These are phyloP conservation scores for Ciconia boyciana DNA, from an alignment of 2,113 vertebrate species.

Conservation along the genomic window DNA sequence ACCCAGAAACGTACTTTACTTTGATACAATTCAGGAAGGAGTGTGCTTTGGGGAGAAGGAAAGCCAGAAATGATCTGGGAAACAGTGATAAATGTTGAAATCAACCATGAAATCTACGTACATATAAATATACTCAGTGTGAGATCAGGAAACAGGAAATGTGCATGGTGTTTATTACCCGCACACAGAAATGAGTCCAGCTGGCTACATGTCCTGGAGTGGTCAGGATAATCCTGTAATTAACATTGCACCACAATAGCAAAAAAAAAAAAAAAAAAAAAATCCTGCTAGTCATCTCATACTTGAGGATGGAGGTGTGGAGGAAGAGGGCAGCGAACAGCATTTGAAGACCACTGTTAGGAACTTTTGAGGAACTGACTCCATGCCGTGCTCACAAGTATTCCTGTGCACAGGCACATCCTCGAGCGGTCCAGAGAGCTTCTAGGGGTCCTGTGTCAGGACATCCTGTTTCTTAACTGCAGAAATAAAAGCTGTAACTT, in stretches of 20 bases:
- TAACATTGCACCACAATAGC: not conserved
- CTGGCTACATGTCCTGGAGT: not conserved
- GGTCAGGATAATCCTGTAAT: slow-evolving; percentile 14
- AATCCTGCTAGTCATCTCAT: not conserved
- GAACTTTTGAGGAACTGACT: not conserved
- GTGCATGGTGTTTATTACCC: slow-evolving; percentile 21
- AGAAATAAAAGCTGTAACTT: not conserved
- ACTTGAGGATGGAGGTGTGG: not conserved
- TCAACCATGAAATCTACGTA: not conserved
- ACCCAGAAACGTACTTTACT: slow-evolving; percentile 36
- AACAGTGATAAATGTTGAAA: slow-evolving; percentile 50
- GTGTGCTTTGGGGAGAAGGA: slow-evolving; percentile 7
- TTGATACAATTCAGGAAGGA: slow-evolving; percentile 40
- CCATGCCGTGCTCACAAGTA: not conserved
- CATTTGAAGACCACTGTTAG: not conserved
- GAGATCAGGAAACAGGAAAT: slow-evolving; percentile 60
- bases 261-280: not conserved
- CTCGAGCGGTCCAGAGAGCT: not conserved
- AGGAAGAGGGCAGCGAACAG: not conserved
- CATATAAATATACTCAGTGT: slow-evolving; percentile 17
- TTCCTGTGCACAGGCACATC: not conserved
- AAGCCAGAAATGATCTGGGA: slow-evolving; percentile 13
- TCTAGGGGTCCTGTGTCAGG: not conserved
- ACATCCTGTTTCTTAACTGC: not conserved
- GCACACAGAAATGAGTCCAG: not conserved